Evolutionary conservation across 2,113 vertebrate species (phyloP).

Genomic region (Gobiocypris rarus): DNA sequence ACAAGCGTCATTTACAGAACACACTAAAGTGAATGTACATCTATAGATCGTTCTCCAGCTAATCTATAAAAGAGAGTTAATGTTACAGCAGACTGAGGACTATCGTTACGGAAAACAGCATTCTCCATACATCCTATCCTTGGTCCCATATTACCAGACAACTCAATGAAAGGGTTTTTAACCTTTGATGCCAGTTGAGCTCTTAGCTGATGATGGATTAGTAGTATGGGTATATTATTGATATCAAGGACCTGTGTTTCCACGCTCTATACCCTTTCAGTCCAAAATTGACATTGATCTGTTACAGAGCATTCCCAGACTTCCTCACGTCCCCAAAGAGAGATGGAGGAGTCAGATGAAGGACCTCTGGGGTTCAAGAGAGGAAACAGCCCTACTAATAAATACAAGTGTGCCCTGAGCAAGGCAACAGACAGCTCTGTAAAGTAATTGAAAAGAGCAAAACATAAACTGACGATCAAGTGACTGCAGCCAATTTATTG

Average conservation of each 20-base stretch:
- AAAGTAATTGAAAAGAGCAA: conserved; percentile 25
- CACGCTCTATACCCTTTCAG: conserved; percentile 13
- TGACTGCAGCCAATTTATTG: neutral
- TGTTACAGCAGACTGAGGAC: neutral
- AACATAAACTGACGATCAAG: conserved; percentile 16
- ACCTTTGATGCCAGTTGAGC: conserved; percentile 53
- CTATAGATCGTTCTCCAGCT: neutral
- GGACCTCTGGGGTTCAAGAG: conserved; percentile 55
- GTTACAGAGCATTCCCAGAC: conserved; percentile 40
- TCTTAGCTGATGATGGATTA: conserved; percentile 65
- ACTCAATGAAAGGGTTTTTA: conserved; percentile 37
- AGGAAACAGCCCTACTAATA: conserved; percentile 32
- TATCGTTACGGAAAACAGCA: conserved; percentile 9
- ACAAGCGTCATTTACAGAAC: neutral
- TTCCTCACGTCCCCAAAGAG: conserved; percentile 24
- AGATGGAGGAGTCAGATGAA: conserved; percentile 39
- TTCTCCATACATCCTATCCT: conserved; percentile 1
- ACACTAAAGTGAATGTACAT: neutral
- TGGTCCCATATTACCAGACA: neutral
- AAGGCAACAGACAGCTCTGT: neutral
- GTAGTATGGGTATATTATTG: conserved; percentile 67
- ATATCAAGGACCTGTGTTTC: conserved; percentile 61
- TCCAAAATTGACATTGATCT: conserved; percentile 37
- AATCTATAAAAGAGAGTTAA: neutral
- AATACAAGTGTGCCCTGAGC: neutral